Conservation (phyloP, 2,888 invertebrate species). For the Drosophila nr. medialis region DNA sequence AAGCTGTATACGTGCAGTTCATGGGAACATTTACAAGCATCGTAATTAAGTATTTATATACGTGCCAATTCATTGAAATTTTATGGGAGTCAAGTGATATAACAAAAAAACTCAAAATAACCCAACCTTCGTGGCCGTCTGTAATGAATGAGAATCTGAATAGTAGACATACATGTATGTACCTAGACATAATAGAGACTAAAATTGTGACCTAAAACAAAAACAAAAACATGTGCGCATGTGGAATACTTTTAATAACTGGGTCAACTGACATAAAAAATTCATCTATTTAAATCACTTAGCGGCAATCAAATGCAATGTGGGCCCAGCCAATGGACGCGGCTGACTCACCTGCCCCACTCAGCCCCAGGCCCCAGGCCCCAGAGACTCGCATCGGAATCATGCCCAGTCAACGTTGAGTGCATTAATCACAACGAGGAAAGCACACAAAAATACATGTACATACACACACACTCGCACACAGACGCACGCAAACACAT, state of each 20-base stretch:
- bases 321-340: slow-evolving; percentile 21
- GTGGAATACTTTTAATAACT: slow-evolving; percentile 51
- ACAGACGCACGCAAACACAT: slow-evolving; percentile 1
- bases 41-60: background rate
- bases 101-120: background rate
- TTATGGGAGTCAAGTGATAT: background rate
- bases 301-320: slow-evolving; percentile 67
- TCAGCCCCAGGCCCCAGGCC: slow-evolving; percentile 13
- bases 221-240: slow-evolving; percentile 3
- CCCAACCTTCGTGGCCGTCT: background rate
- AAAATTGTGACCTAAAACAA: slow-evolving; percentile 9
- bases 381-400: slow-evolving; percentile 25
- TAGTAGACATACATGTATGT: background rate
- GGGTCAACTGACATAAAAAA: slow-evolving; percentile 60
- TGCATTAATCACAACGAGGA: slow-evolving; percentile 64
- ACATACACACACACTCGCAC: slow-evolving; percentile 3
- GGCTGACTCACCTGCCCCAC: slow-evolving; percentile 43
- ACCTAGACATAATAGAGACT: background rate
- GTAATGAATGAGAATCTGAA: background rate
- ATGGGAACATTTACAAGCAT: background rate
- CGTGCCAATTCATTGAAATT: background rate
- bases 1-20: background rate
- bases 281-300: slow-evolving; percentile 69
- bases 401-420: slow-evolving; percentile 34
- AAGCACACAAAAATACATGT: slow-evolving; percentile 30